phyloP scores from a whole-genome alignment of 2,888 invertebrate species.

The Leptogaster cylindrica region DNA sequence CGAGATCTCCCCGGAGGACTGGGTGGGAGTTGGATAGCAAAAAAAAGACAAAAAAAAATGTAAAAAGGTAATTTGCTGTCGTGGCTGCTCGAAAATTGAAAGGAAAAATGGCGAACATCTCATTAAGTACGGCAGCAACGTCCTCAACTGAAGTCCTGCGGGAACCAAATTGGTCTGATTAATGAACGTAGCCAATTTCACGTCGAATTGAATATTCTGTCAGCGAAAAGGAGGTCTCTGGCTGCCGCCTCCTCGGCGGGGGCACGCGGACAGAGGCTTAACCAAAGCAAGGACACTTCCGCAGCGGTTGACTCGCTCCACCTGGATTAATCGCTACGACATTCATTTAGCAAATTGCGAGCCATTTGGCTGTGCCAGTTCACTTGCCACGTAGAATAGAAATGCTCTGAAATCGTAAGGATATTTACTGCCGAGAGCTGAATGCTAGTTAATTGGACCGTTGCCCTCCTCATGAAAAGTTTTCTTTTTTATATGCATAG shows the following conservation, averaged over 20 bases:
- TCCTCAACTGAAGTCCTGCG: slow-evolving; percentile 26
- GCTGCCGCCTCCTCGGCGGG: not conserved
- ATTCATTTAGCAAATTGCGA: slow-evolving; percentile 37
- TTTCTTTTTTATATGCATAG: too few relatives aligned
- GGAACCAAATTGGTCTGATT: slow-evolving; percentile 38
- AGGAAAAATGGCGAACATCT: slow-evolving; percentile 41
- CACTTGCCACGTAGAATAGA: slow-evolving; percentile 22
- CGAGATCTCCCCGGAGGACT: not conserved
- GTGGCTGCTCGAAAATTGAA: slow-evolving; percentile 40
- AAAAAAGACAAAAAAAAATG: slow-evolving; percentile 19
- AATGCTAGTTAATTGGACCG: slow-evolving; percentile 26
- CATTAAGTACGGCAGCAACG: slow-evolving; percentile 16
- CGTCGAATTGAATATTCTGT: slow-evolving; percentile 39
- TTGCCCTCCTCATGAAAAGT: slow-evolving; percentile 13
- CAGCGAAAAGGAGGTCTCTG: slow-evolving; percentile 23
- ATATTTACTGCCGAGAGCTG: slow-evolving; percentile 23
- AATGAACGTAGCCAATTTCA: slow-evolving; percentile 40
- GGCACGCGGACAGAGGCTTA: not conserved
- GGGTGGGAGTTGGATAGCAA: not conserved
- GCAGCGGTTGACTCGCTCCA: slow-evolving; percentile 21
- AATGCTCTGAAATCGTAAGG: slow-evolving; percentile 5
- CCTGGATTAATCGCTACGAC: slow-evolving; percentile 30
- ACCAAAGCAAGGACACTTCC: slow-evolving; percentile 17
- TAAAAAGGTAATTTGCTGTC: slow-evolving; percentile 42
- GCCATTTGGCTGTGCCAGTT: slow-evolving; percentile 25